phyloP scores from a whole-genome alignment of 2,797 vertebrate genomes.

The Onychomys torridus region DNA sequence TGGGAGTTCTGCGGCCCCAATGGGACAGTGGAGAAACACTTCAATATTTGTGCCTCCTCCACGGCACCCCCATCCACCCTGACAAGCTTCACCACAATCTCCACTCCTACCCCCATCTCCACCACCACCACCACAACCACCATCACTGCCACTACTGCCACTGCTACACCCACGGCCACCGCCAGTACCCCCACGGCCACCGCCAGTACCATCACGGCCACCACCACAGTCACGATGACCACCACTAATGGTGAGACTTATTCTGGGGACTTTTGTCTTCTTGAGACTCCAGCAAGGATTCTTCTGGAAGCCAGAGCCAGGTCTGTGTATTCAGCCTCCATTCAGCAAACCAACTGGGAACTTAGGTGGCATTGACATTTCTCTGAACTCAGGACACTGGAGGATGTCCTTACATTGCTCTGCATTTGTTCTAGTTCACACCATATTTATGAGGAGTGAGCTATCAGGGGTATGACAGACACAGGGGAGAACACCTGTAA shows the following conservation, averaged over 20 bases:
- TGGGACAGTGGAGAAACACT: background rate
- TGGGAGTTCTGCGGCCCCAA: conserved; percentile 35
- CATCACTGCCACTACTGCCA: too few species aligned
- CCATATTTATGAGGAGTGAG: fast-evolving
- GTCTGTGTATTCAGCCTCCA: background rate
- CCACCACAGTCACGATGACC: background rate
- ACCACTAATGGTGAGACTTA: background rate
- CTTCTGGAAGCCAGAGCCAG: background rate
- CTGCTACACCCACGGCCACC: fast-evolving
- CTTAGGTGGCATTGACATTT: background rate
- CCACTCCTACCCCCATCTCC: background rate
- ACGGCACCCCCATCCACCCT: fast-evolving
- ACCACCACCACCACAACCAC: too few species aligned
- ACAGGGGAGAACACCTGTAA: fast-evolving
- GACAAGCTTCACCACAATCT: background rate
- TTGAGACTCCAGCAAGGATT: background rate
- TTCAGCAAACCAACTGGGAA: background rate
- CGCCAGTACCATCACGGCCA: too few species aligned
- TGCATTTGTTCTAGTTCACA: fast-evolving
- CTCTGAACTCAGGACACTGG: background rate
- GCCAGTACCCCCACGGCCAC: background rate
- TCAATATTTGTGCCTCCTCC: background rate
- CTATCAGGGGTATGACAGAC: background rate
- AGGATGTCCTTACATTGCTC: background rate
- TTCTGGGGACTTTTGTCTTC: background rate